phyloP scores from a whole-genome alignment of 2,113 vertebrate species.

The Mesoclemmys tuberculata region DNA sequence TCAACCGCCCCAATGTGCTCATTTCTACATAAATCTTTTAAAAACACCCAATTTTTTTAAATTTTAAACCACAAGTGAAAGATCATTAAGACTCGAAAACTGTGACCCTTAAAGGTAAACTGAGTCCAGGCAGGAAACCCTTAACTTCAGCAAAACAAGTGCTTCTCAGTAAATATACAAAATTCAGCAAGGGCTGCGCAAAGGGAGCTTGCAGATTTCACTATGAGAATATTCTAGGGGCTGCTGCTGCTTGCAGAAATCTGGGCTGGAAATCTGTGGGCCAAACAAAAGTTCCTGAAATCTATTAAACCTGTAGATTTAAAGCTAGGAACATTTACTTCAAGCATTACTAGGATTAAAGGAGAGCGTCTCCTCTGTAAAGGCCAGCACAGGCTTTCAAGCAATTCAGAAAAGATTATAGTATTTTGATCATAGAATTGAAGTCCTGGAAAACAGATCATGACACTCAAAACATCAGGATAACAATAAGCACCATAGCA shows the following conservation, averaged over 20 bases:
- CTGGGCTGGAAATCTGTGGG: not conserved
- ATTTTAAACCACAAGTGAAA: not conserved
- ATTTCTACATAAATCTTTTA: not conserved
- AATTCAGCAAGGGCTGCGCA: not conserved
- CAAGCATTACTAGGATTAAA: not conserved
- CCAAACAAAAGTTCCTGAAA: not conserved
- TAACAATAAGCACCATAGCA: not conserved
- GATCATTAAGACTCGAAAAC: not conserved
- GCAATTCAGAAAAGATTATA: not conserved
- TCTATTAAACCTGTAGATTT: not conserved
- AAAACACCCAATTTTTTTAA: not conserved
- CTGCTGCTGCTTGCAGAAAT: not conserved
- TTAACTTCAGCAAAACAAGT: not conserved
- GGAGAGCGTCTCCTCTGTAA: not conserved
- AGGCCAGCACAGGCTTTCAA: not conserved
- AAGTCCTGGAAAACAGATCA: not conserved
- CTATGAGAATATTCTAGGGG: not conserved
- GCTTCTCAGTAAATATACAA: not conserved
- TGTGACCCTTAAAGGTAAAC: not conserved
- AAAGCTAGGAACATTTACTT: not conserved
- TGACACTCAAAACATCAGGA: not conserved
- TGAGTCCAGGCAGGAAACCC: not conserved
- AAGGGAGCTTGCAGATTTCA: not conserved
- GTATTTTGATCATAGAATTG: constrained; percentile 39
- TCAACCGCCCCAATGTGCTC: not conserved